Conservation (phyloP, 2,888 invertebrate genomes). For the Didymodactylos carnosus region DNA sequence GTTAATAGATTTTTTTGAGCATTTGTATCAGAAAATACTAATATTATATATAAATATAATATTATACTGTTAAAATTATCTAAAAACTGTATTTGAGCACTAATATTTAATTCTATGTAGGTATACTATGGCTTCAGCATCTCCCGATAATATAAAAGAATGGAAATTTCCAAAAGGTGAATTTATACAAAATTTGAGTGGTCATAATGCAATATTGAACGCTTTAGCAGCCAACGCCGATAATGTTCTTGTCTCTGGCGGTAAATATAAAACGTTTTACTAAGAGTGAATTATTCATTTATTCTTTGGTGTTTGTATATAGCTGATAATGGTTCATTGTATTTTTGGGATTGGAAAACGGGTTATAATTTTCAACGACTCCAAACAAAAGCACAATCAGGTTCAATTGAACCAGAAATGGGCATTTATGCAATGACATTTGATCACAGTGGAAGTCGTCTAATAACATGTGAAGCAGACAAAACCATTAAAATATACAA, state of each 20-base stretch:
- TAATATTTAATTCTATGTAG: too few species aligned
- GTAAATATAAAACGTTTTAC: conserved; percentile 34
- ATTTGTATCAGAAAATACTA: too few species aligned
- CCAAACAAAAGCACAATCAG: conserved; percentile 80
- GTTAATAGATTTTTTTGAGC: too few species aligned
- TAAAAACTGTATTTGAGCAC: too few species aligned
- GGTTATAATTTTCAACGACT: conserved; percentile 82
- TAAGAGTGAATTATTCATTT: background rate
- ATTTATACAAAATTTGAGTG: conserved; percentile 83
- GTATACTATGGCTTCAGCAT: conserved; percentile 87
- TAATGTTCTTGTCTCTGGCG: conserved; percentile 79
- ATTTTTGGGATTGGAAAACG: conserved; percentile 95
- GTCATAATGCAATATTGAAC: conserved; percentile 91
- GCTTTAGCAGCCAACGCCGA: conserved; percentile 82
- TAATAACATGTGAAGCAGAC: conserved; percentile 91
- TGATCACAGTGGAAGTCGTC: conserved; percentile 72
- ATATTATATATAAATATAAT: too few species aligned
- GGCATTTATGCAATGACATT: conserved; percentile 87
- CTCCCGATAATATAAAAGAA: conserved; percentile 94
- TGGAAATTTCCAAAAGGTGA: conserved; percentile 96
- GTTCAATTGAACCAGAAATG: conserved; percentile 96
- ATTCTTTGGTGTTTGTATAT: too few species aligned
- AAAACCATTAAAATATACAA: conserved; percentile 97
- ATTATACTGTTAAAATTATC: too few species aligned
- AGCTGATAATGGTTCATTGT: conserved; percentile 83